Evolutionary conservation across 2,113 vertebrate species (phyloP).

Genomic region (Lepisosteus oculatus): DNA sequence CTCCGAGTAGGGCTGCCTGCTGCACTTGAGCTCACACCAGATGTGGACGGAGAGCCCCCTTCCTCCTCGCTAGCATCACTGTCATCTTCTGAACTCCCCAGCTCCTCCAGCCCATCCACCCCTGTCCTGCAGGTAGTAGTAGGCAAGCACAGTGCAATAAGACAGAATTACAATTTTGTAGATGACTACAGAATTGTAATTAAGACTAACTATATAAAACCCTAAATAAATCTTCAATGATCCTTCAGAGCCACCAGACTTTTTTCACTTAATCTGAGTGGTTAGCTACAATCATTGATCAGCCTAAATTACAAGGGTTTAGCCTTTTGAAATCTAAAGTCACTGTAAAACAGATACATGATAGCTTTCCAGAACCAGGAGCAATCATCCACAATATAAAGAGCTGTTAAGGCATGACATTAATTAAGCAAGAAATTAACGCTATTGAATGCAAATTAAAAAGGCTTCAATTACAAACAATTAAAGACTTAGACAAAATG

Average conservation of each 20-base stretch:
- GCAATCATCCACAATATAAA: too few species aligned
- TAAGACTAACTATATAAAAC: neutral
- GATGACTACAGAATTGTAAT: neutral
- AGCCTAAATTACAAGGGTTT: neutral
- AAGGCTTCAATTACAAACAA: too few species aligned
- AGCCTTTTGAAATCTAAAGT: neutral
- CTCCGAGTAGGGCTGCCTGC: neutral
- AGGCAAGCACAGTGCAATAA: neutral
- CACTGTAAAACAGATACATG: neutral
- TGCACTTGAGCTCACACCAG: constrained; percentile 29
- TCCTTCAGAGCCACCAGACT: neutral
- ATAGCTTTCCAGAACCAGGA: too few species aligned
- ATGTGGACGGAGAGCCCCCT: constrained; percentile 34
- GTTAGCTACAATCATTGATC: neutral
- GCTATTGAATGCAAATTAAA: too few species aligned
- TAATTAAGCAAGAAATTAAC: too few species aligned
- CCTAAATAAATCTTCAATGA: neutral
- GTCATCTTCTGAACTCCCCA: constrained; percentile 56
- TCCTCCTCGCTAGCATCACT: constrained; percentile 54
- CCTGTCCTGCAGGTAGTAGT: constrained; percentile 64
- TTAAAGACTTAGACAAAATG: too few species aligned
- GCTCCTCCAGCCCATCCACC: constrained; percentile 58
- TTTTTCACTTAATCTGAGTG: neutral
- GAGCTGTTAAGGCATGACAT: too few species aligned
- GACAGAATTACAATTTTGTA: neutral